Conservation (phyloP, 2,797 vertebrate genomes). For the Brachyalestes nurse region DNA sequence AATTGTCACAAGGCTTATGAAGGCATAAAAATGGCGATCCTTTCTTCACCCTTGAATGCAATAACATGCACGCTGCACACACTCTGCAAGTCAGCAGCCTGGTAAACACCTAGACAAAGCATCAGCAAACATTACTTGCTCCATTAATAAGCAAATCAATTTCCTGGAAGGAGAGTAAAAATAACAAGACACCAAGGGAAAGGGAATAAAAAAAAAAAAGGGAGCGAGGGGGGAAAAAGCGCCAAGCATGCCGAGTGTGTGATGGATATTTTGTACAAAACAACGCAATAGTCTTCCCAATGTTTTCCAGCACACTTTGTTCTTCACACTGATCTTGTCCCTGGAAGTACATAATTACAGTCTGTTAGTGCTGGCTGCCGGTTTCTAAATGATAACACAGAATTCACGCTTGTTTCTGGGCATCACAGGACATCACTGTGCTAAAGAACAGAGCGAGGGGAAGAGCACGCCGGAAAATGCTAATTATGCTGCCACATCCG, state of each 20-base stretch:
- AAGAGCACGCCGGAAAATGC: slow-evolving; percentile 68
- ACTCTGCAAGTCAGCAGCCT: slow-evolving; percentile 55
- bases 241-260: slow-evolving; percentile 51
- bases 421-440: slow-evolving; percentile 78
- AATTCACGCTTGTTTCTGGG: slow-evolving; percentile 70
- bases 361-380: slow-evolving; percentile 67
- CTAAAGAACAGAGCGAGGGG: slow-evolving; percentile 66
- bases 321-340: slow-evolving; percentile 76
- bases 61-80: slow-evolving; percentile 48
- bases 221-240: slow-evolving; percentile 41
- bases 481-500: slow-evolving; percentile 78
- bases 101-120: slow-evolving; percentile 68
- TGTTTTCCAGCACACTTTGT: slow-evolving; percentile 81
- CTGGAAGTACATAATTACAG: slow-evolving; percentile 81
- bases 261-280: slow-evolving; percentile 71
- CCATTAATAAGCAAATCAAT: slow-evolving; percentile 78
- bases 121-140: slow-evolving; percentile 66
- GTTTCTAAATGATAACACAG: slow-evolving; percentile 73
- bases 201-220: slow-evolving; percentile 6
- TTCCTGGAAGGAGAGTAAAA: slow-evolving; percentile 65
- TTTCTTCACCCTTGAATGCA: slow-evolving; percentile 21
- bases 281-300: slow-evolving; percentile 68
- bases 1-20: slow-evolving; percentile 72
- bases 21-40: slow-evolving; percentile 36
- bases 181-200: slow-evolving; percentile 73